Evolutionary conservation across 2,797 vertebrate genomes (phyloP).

Genomic region (Falco peregrinus): DNA sequence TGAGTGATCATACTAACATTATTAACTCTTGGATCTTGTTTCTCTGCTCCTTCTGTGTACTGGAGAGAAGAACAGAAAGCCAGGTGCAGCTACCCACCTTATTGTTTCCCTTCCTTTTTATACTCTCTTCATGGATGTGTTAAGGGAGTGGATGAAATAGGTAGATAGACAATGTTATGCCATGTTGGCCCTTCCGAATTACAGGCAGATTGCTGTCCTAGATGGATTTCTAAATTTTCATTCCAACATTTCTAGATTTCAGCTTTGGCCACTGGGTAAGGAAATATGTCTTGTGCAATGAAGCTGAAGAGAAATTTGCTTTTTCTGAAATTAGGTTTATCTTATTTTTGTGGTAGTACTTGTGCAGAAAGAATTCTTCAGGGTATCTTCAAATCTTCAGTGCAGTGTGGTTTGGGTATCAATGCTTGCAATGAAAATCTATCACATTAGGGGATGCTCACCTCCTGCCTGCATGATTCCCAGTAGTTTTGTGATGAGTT

Average conservation of each 20-base stretch:
- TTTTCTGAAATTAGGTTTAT: slow-evolving; percentile 12
- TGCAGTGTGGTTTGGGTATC: neutral
- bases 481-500: slow-evolving; percentile 29
- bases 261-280: neutral
- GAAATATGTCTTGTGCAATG: slow-evolving; percentile 6
- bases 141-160: neutral
- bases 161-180: neutral
- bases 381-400: slow-evolving; percentile 5
- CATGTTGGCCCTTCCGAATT: neutral
- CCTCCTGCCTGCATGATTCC: slow-evolving; percentile 25
- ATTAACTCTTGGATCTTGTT: neutral
- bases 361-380: neutral
- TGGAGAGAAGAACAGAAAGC: neutral
- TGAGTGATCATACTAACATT: neutral
- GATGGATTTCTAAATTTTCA: slow-evolving; percentile 23
- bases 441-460: neutral
- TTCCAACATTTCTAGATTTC: slow-evolving; percentile 11
- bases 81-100: neutral
- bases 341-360: neutral
- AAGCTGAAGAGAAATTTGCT: neutral
- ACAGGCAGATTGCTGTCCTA: neutral
- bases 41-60: neutral
- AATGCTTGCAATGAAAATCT: neutral
- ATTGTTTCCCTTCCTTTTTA: neutral
- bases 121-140: neutral